These are phyloP conservation scores for Tetraodon nigroviridis DNA, from an alignment of 2,113 vertebrate species.

Conservation along the genomic window DNA sequence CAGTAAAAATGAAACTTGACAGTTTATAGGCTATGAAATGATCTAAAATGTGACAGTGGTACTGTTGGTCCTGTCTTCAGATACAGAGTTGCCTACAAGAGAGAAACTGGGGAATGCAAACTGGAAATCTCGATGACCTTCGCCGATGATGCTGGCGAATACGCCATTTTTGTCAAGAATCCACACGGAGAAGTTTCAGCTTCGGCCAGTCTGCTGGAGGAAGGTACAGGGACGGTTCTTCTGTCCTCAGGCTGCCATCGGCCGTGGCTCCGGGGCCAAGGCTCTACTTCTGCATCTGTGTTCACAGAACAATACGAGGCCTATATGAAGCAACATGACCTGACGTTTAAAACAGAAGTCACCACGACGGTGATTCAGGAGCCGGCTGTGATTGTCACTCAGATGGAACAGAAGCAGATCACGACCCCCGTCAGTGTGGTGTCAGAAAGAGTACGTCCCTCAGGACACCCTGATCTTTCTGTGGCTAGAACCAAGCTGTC, in stretches of 20 bases:
- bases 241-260: background rate
- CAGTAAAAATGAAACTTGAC: too few relatives aligned
- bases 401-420: conserved; percentile 86
- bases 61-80: conserved; percentile 57
- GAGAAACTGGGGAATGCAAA: conserved; percentile 86
- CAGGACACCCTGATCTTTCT: background rate
- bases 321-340: conserved; percentile 83
- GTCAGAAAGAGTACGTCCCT: conserved; percentile 82
- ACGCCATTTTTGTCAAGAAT: conserved; percentile 83
- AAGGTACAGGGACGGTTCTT: conserved; percentile 73
- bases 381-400: conserved; percentile 78
- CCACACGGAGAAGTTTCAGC: conserved; percentile 85
- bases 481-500: too few relatives aligned
- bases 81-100: conserved; percentile 88
- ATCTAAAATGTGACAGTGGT: background rate
- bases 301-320: conserved; percentile 85
- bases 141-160: conserved; percentile 93
- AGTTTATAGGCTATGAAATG: too few relatives aligned
- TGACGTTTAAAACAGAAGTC: conserved; percentile 83
- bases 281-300: conserved; percentile 10
- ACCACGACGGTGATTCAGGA: conserved; percentile 82
- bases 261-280: background rate
- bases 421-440: conserved; percentile 81
- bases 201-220: conserved; percentile 83
- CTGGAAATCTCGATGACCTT: conserved; percentile 97